phyloP scores from a whole-genome alignment of 2,113 vertebrate genomes.

The rat (Rattus norvegicus) region GRCr8 NC_086024.1:127506001-127506500 shows the following conservation, averaged over 20 bases:
- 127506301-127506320: not conserved
- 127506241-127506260: not conserved
- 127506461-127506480: not conserved
- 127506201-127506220: not conserved
- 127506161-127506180: not conserved
- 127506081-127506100: conserved; percentile 14
- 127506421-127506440: rapidly evolving
- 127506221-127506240: not conserved
- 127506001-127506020: conserved; percentile 56
- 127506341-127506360: not conserved
- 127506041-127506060: not conserved
- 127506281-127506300: not conserved
- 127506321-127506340: not conserved
- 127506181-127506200: not conserved
- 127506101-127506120: conserved; percentile 3
- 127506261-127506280: not conserved
- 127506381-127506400: not conserved
- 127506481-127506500: not conserved
- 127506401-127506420: not conserved
- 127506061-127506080: conserved; percentile 34
- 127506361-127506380: not conserved
- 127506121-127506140: not conserved
- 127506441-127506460: not conserved
- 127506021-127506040: not conserved
- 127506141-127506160: not conserved